A percentile compares a stretch with the other conserved stretches of the same genome.
phyloP scores from a whole-genome alignment of 2,888 invertebrate species.

The Eulithis prunata region DNA sequence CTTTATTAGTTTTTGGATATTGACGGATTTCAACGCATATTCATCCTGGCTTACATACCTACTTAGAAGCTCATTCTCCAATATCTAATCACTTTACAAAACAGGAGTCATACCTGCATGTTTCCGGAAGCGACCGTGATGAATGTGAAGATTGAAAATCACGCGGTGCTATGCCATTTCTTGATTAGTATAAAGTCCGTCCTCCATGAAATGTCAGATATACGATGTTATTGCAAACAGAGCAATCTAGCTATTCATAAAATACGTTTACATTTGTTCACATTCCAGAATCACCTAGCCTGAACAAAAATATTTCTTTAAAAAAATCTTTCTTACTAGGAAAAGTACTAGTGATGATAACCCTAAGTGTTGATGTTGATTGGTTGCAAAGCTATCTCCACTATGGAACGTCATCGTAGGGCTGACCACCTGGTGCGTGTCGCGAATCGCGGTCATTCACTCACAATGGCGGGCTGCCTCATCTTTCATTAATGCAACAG shows the following conservation, averaged over 20 bases:
- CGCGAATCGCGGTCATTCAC: constrained; percentile 73
- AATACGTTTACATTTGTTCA: no score
- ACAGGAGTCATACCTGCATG: constrained; percentile 4
- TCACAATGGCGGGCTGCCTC: constrained; percentile 43
- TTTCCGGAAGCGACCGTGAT: constrained; percentile 19
- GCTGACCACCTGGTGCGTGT: constrained; percentile 54
- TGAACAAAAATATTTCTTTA: no score
- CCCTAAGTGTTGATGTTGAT: background rate
- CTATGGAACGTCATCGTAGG: constrained; percentile 35
- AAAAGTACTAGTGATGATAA: background rate
- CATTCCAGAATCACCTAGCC: no score
- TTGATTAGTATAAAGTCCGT: constrained; percentile 9
- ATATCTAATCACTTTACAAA: constrained; percentile 1
- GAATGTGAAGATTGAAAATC: constrained; percentile 13
- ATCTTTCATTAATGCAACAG: constrained; percentile 35
- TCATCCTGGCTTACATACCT: background rate
- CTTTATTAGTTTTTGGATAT: background rate
- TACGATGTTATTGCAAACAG: background rate
- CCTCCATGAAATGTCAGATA: background rate
- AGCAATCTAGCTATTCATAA: no score
- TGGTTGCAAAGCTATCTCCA: background rate
- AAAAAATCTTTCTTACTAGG: no score
- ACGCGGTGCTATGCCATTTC: constrained; percentile 9
- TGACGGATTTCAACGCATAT: background rate
- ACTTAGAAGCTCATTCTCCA: background rate